A percentile compares a stretch with the other conserved stretches of the same genome.
Evolutionary conservation across 2,797 vertebrate genomes (phyloP).

Genomic region (Parotocinclus haroldoi): DNA sequence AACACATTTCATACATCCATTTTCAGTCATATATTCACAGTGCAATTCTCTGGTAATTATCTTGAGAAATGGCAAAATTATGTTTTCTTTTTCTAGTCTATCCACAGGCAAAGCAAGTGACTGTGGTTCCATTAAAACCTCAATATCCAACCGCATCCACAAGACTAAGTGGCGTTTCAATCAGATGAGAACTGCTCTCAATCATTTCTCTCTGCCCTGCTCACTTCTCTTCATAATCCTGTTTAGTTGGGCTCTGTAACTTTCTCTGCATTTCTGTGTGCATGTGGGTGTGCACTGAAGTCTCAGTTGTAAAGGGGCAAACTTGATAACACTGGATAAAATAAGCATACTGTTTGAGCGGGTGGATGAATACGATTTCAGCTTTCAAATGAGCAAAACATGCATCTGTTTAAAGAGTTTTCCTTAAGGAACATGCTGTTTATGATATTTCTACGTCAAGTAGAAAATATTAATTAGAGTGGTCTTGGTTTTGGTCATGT

Average conservation of each 20-base stretch:
- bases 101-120: background rate
- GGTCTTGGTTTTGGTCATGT: too few relatives aligned
- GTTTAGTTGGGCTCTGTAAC: slow-evolving; percentile 49
- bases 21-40: background rate
- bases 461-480: too few relatives aligned
- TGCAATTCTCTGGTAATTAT: background rate
- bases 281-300: background rate
- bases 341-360: too few relatives aligned
- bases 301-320: too few relatives aligned
- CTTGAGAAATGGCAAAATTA: background rate
- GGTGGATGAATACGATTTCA: too few relatives aligned
- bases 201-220: slow-evolving; percentile 51
- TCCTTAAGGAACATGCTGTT: too few relatives aligned
- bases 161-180: slow-evolving; percentile 36
- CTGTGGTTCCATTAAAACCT: slow-evolving; percentile 25
- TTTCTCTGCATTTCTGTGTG: slow-evolving; percentile 20
- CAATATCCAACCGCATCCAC: slow-evolving; percentile 26
- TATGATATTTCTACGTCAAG: too few relatives aligned
- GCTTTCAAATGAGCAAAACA: too few relatives aligned
- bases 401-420: too few relatives aligned
- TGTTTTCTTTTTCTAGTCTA: too few relatives aligned
- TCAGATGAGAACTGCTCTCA: slow-evolving; percentile 37
- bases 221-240: slow-evolving; percentile 52
- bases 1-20: background rate
- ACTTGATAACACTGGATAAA: too few relatives aligned